Evolutionary conservation across 2,113 vertebrate genomes (phyloP).

Genomic region (Centrocercus urophasianus): DNA sequence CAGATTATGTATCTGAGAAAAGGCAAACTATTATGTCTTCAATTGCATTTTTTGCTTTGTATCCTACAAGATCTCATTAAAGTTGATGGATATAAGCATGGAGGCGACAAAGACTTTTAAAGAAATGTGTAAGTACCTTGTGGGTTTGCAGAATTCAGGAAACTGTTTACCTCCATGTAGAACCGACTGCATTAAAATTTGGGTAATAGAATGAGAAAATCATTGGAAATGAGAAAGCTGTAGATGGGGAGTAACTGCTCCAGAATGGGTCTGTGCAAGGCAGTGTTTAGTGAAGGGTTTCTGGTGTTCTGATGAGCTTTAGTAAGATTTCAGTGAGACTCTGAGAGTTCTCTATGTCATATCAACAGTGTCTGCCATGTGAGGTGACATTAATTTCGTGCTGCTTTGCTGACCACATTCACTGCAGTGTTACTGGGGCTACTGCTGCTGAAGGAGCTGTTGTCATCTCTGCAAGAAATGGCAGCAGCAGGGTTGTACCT

Average conservation of each 20-base stretch:
- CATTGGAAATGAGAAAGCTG: neutral
- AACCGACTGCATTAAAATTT: neutral
- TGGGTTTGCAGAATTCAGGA: neutral
- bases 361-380: neutral
- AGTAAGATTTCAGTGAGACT: neutral
- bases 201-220: neutral
- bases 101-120: neutral
- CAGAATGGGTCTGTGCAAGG: neutral
- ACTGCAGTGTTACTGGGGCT: no score
- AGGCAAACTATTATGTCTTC: no score
- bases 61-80: no score
- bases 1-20: no score
- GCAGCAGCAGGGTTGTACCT: neutral
- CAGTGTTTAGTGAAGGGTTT: neutral
- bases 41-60: no score
- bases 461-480: accelerated
- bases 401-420: neutral
- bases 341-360: neutral
- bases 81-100: neutral
- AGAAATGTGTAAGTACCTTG: neutral
- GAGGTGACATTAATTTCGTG: neutral
- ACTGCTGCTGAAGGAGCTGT: neutral
- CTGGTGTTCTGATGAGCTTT: neutral
- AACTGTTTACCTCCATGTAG: neutral
- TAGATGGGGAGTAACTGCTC: accelerated